A percentile compares a stretch with the other conserved stretches of the same genome.
Conservation (phyloP, 1,140 invertebrate species). For the Chrysopa pallens region DNA sequence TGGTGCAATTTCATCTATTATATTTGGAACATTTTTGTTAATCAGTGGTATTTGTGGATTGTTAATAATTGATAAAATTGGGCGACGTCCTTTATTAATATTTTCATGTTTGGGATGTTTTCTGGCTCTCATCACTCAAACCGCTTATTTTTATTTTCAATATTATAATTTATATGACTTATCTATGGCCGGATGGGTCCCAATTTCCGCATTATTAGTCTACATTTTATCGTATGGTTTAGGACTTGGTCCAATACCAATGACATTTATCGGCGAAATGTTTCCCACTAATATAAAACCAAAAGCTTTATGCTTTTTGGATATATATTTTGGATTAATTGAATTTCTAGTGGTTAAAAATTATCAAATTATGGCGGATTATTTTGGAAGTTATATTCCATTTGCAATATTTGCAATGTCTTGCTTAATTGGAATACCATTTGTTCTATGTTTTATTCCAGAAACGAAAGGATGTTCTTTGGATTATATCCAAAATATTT, state of each 20-base stretch:
- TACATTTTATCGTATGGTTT: too few species aligned
- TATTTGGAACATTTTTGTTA: constrained; percentile 9
- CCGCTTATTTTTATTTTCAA: not conserved
- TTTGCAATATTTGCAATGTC: constrained; percentile 67
- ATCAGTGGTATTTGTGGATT: constrained; percentile 3
- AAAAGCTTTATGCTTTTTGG: not conserved
- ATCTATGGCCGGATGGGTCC: too few species aligned
- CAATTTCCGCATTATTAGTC: too few species aligned
- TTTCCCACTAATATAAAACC: constrained; percentile 3
- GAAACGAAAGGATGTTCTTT: constrained; percentile 53
- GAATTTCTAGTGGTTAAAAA: constrained; percentile 15
- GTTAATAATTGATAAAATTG: constrained; percentile 1
- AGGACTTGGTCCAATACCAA: not conserved
- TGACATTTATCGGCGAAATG: constrained; percentile 1
- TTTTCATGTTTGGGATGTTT: constrained; percentile 7
- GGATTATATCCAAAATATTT: not conserved
- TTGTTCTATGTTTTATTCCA: constrained; percentile 61
- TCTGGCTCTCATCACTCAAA: constrained; percentile 3
- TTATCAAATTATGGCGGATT: constrained; percentile 13
- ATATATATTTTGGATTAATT: not conserved
- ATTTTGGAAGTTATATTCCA: constrained; percentile 43
- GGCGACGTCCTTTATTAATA: constrained; percentile 9
- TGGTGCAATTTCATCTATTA: too few species aligned
- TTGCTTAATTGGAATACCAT: constrained; percentile 49
- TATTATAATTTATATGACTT: not conserved